Evolutionary conservation across 2,888 invertebrate species (phyloP), one percentile per base, ranked within the genome.

Genomic region (Drosophila bunnanda): DNA sequence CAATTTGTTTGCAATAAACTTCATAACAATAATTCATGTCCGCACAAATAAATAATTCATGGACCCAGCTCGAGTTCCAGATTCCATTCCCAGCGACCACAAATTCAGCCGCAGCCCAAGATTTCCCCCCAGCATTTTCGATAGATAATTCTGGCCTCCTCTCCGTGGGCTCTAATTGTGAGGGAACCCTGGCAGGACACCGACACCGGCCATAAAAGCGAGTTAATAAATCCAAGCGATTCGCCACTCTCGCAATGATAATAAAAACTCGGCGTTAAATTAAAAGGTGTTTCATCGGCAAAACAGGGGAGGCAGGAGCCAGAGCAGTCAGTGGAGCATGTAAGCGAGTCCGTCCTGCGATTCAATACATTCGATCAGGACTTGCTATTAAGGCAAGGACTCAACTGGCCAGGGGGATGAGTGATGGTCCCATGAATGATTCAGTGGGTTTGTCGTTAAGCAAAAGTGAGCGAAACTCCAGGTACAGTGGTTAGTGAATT

Each of bases 1-100:
- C 86, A 89, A 88, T 88, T 88, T 89, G 89, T 89, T 89, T 89
- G 88, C 88, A 84, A 89, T 88, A 88, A 88, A 89, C 89, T 89
- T 88, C 89, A 88, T 88, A 89, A 89, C 89, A 88, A 86, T 88
- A 88, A 88, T 89, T 88, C 88, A 89, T 88, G 88, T 89, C 89
- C 88, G 78, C 82, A 89, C 78, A 82, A 88, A 86, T 88, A 88
- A 88, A 88, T 88, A 89, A 88, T 88, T 88, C 89, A 88, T 89
- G 84, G 46, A 12, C 25, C n/a, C 46, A 72, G 82, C 66, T 64
- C 76, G 67, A 52, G 36, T 48, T 30, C 17, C 46, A 30, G 30
- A 30, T 48, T 30, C 13, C 44, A 0, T 13, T 1, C 41, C 41
- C 28, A 30, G 12, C 20, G 25, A 43, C n/a, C n/a, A n/a, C n/a